Base-by-base conservation (phyloP, 2,797 vertebrate genomes). In the Gorsachius magnificus region DNA sequence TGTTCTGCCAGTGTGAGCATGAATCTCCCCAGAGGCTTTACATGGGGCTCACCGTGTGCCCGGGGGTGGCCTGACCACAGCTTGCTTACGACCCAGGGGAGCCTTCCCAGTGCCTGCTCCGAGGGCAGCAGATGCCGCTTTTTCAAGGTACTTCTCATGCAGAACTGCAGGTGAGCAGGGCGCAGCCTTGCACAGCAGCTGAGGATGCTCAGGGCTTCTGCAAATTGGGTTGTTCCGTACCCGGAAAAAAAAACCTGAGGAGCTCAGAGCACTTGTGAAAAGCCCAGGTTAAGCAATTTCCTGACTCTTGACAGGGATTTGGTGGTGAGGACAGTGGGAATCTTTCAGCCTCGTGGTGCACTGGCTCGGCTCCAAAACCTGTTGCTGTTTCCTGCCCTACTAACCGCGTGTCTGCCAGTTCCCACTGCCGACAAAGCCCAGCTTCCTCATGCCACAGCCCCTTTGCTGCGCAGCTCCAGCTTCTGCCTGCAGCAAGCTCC, bases 1-100 rank as follows among this genome's bases (percentile, higher is more conserved):
- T 68, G 18, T 35, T 75, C 81, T 87, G 66, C 82, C 14, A 28
- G 24, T 0, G 0, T 6, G 11, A 65, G 25, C 74, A 48, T 28
- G 45, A 7, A 18, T 64, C 64, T 72, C 41, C 46, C 29, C 26
- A 2, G 24, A 54, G n/a, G 66, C 33, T 53, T 54, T 24, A 21
- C 2, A 0, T 13, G 41, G 45, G 21, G 41, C 45, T 92, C 16
- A 10, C 31, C 2, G 2, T 0, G 0, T 64, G 57, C 38, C 63
- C 1, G 0, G 63, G 57, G 45, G 70, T 71, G 33, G 41, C 50
- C 48, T 2, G 3, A 20, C 22, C 61, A 22, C 20, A 50, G 69
- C 50, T 78, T 75, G 35, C 50, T 57, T 26, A 5, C 0, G 3
- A 72, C 43, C 45, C 64, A 51, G 35, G 26, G 22, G 25, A 87